Evolutionary conservation across 2,113 vertebrate species (phyloP).

Genomic region (Myrmophylax atrothorax): DNA sequence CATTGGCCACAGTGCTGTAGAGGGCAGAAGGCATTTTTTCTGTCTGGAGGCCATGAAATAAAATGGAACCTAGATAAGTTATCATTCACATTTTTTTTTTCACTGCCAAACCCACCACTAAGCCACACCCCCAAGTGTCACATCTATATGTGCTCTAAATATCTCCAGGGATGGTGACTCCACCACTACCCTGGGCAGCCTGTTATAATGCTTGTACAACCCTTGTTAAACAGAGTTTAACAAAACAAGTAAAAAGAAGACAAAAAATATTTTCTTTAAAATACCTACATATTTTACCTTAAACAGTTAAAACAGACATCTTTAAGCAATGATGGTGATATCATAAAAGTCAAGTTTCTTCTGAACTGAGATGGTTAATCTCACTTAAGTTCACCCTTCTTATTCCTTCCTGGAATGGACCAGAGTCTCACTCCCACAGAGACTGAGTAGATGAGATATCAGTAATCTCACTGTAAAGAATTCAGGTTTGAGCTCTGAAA

Average conservation of each 20-base stretch:
- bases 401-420: background rate
- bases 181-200: background rate
- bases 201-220: background rate
- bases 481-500: constrained; percentile 36
- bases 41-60: background rate
- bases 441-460: constrained; percentile 35
- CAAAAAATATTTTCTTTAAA: background rate
- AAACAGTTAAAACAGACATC: background rate
- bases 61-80: background rate
- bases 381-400: background rate
- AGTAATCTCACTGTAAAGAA: constrained; percentile 40
- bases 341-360: background rate
- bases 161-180: background rate
- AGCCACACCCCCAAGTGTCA: fast-evolving
- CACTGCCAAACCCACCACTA: background rate
- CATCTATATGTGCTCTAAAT: background rate
- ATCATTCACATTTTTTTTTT: background rate
- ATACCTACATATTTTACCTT: background rate
- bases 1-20: background rate
- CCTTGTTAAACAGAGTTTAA: background rate
- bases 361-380: constrained; percentile 6
- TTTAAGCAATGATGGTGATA: background rate
- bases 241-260: background rate
- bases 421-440: background rate
- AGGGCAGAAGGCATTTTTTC: background rate